Base-by-base conservation (phyloP, 2,888 invertebrate genomes). In the Lepas anatifera region DNA sequence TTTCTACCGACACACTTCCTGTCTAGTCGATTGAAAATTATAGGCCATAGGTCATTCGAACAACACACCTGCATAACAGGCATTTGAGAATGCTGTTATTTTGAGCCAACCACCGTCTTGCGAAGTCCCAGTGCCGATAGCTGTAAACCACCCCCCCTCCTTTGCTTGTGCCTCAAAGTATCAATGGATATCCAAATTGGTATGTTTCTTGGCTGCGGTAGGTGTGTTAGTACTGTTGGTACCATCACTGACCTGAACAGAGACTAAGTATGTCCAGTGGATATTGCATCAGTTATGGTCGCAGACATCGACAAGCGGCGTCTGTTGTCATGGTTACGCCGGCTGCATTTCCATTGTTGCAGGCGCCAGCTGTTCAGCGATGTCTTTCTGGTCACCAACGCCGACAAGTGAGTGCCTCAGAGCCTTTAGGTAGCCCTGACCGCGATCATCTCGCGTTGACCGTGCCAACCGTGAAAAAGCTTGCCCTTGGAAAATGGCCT, bases 341-440 rank as follows among this genome's bases (percentile, higher is more conserved):
- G 68, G n/a, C 10, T 50, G 2, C 4, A 66, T 71, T 18, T 7
- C 7, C 22, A 10, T 4, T 39, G 25, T 67, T 70, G 32, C 68
- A 75, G 75, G 67, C 69, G 74, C 27, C 73, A 73, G 67, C 68
- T 73, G 27, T 73, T 75, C 66, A 72, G 71, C 41, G 72, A 74
- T 48, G 75, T 75, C 6, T 74, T 72, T 52, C 68, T 75, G 48
- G 75, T 75, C 10, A 73, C 74, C 52, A 75, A 75, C 69, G 75
- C 74, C 22, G 74, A 75, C 70, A 75, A 75, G 69, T 58, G n/a
- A 58, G 58, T 32, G 3, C 4, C 4, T n/a, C n/a, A n/a, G n/a
- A n/a, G n/a, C n/a, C n/a, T n/a, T n/a, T n/a, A n/a, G n/a, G n/a
- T n/a, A n/a, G n/a, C n/a, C n/a, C n/a, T n/a, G n/a, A n/a, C n/a